phyloP scores from a whole-genome alignment of 92 coral and sea anemone species.

The Epizoanthus rinbou region DNA sequence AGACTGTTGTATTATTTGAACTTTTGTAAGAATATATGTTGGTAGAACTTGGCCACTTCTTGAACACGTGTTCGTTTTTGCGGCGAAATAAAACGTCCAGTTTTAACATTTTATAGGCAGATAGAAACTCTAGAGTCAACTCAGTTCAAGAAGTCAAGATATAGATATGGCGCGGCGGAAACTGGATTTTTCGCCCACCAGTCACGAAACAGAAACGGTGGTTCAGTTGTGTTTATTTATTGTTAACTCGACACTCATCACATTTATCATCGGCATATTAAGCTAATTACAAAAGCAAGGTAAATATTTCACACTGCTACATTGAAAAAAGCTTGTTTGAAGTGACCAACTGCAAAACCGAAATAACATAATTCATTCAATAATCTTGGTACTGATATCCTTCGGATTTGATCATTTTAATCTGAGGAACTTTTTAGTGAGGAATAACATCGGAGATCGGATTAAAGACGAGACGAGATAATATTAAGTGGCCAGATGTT shows the following conservation, averaged over 20 bases:
- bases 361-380: conserved; percentile 6
- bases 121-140: neutral
- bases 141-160: neutral
- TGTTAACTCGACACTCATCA: conserved; percentile 24
- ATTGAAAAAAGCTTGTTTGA: neutral
- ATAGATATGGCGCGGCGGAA: neutral
- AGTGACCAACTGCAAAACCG: conserved; percentile 2
- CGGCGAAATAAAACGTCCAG: neutral
- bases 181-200: conserved; percentile 11
- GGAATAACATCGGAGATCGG: conserved; percentile 31
- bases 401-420: conserved; percentile 14
- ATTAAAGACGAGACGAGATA: conserved; percentile 41
- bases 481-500: conserved; percentile 33
- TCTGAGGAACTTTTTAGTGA: conserved; percentile 9
- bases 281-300: conserved; percentile 11
- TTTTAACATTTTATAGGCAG: neutral
- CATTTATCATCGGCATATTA: conserved; percentile 19
- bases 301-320: neutral
- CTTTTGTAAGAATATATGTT: no score
- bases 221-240: conserved; percentile 16
- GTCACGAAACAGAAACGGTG: neutral
- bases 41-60: neutral
- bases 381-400: conserved; percentile 8
- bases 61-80: neutral
- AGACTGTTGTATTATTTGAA: neutral